These are phyloP conservation scores for Toxotes jaculatrix DNA, from an alignment of 2,113 vertebrate genomes.

Conservation along the genomic window DNA sequence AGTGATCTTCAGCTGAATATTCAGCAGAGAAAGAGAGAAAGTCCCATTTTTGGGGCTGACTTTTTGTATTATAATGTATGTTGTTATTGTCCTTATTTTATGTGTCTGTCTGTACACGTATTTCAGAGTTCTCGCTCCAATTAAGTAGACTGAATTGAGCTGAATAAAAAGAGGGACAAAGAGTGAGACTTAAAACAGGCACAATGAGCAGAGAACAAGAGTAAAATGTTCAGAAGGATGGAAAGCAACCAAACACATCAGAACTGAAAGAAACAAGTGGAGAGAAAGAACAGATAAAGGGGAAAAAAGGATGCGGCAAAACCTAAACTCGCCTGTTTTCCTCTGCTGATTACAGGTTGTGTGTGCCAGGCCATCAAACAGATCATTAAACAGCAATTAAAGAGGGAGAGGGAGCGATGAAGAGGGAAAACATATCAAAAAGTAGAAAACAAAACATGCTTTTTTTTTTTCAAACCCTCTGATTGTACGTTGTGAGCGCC, in stretches of 20 bases:
- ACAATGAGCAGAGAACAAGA: conserved; percentile 1
- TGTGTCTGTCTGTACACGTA: conserved; percentile 11
- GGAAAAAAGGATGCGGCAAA: conserved; percentile 56
- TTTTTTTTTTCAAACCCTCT: conserved; percentile 43
- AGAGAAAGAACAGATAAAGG: conserved; percentile 55
- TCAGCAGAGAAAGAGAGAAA: conserved; percentile 4
- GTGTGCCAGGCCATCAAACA: conserved; percentile 63
- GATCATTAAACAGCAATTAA: conserved; percentile 73
- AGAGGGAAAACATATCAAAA: conserved; percentile 58
- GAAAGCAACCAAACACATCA: conserved; percentile 9
- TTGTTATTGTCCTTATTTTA: conserved; percentile 9
- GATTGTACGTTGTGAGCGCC: conserved; percentile 55
- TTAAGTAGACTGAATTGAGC: conserved; percentile 5
- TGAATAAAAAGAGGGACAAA: neutral
- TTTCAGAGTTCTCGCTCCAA: neutral
- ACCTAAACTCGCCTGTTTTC: conserved; percentile 55
- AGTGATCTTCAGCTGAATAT: conserved; percentile 34
- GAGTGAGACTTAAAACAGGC: conserved; percentile 5
- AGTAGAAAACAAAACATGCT: conserved; percentile 59
- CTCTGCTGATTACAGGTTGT: conserved; percentile 63
- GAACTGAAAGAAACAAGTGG: conserved; percentile 48
- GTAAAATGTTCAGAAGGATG: conserved; percentile 19
- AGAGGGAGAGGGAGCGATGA: conserved; percentile 60
- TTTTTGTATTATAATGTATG: conserved; percentile 2
- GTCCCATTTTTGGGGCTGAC: conserved; percentile 1